Evolutionary conservation across 2,888 invertebrate genomes (phyloP).

Genomic region (Podotricha telesiphe): DNA sequence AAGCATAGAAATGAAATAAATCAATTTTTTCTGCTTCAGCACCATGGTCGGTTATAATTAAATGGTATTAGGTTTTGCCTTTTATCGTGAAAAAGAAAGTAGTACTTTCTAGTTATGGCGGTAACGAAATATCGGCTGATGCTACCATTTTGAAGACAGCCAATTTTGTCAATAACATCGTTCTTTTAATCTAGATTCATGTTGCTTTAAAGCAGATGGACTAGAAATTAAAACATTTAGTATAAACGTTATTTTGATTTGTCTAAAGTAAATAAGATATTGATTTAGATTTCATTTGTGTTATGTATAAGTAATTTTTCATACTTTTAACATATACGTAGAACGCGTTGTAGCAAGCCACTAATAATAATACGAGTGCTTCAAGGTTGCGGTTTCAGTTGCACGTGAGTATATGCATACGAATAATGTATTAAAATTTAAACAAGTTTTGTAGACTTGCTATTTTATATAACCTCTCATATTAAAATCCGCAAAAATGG

Average conservation of each 20-base stretch:
- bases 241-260: background rate
- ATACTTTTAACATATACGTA: slow-evolving; percentile 1
- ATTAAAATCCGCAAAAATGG: background rate
- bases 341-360: background rate
- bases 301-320: too few species aligned
- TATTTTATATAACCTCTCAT: background rate
- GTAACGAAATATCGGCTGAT: slow-evolving; percentile 48
- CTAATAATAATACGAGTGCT: slow-evolving; percentile 7
- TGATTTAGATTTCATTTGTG: background rate
- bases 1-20: slow-evolving; percentile 34
- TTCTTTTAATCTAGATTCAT: slow-evolving; percentile 17
- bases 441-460: slow-evolving; percentile 16
- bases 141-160: slow-evolving; percentile 61
- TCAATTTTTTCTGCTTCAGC: slow-evolving; percentile 37
- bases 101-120: slow-evolving; percentile 66
- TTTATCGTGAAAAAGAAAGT: slow-evolving; percentile 70
- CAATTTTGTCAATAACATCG: slow-evolving; percentile 10
- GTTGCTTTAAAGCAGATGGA: slow-evolving; percentile 1
- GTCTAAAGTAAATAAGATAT: background rate
- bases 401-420: slow-evolving; percentile 19
- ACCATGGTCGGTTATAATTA: slow-evolving; percentile 47
- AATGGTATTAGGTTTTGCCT: slow-evolving; percentile 62
- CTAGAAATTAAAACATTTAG: background rate
- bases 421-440: slow-evolving; percentile 18
- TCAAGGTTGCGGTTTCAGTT: slow-evolving; percentile 34